A percentile compares a stretch with the other conserved stretches of the same genome.
Conservation (phyloP, 2,888 invertebrate genomes). For the Pyrochroa serraticornis region DNA sequence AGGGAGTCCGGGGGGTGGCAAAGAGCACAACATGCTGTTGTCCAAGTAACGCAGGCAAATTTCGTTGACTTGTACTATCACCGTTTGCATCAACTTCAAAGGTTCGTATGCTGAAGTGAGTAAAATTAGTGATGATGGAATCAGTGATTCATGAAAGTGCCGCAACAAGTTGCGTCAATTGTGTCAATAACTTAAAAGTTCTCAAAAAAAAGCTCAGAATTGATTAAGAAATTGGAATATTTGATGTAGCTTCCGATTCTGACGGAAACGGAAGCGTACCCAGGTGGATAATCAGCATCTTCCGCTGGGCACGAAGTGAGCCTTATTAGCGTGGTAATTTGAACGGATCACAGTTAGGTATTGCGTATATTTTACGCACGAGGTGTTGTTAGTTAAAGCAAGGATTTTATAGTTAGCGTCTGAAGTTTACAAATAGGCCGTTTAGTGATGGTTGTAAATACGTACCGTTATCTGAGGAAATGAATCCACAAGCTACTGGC, state of each 20-base stretch:
- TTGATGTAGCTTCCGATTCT: constrained; percentile 2
- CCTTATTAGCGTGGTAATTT: constrained; percentile 19
- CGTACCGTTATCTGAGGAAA: constrained; percentile 67
- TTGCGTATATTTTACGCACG: constrained; percentile 19
- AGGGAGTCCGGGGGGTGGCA: constrained; percentile 65
- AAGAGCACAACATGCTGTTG: constrained; percentile 69
- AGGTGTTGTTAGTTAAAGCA: constrained; percentile 3
- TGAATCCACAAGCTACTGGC: constrained; percentile 69
- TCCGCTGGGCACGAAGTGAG: constrained; percentile 24
- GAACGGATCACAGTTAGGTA: constrained; percentile 23
- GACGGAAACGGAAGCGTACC: constrained; percentile 30
- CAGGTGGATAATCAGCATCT: constrained; percentile 28
- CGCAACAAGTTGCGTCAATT: no score
- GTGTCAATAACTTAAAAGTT: no score
- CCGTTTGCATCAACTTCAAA: constrained; percentile 75
- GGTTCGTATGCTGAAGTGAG: constrained; percentile 71
- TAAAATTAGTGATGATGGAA: constrained; percentile 10
- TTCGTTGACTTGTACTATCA: constrained; percentile 73
- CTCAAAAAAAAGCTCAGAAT: neutral
- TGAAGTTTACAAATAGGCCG: neutral
- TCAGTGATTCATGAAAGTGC: constrained; percentile 16
- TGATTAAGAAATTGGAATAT: neutral
- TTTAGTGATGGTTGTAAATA: neutral
- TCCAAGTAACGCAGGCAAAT: constrained; percentile 73
- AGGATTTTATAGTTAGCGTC: constrained; percentile 1